Evolutionary conservation across 1,140 invertebrate species (phyloP).

Genomic region (Drosophila nasuta): DNA sequence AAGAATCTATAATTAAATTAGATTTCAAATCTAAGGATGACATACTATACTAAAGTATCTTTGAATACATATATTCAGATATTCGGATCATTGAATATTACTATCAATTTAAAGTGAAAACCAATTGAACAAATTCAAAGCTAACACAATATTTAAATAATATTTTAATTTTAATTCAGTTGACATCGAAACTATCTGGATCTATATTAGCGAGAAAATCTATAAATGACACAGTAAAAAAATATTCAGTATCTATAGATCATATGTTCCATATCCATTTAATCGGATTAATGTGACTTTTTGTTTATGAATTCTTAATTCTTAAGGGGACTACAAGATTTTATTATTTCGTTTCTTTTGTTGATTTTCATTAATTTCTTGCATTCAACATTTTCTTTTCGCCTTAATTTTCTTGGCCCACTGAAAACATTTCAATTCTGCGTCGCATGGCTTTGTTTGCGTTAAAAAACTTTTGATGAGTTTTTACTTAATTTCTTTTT

Average conservation of each 20-base stretch:
- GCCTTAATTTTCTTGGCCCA: slow-evolving; percentile 33
- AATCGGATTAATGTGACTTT: slow-evolving; percentile 7
- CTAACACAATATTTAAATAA: too few species aligned
- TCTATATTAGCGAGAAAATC: neutral
- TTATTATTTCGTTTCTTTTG: slow-evolving; percentile 21
- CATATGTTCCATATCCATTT: neutral
- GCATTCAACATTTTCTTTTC: slow-evolving; percentile 1
- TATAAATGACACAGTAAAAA: neutral
- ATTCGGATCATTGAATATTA: too few species aligned
- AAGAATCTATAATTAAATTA: neutral
- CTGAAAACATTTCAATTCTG: slow-evolving; percentile 69
- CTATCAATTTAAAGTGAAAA: too few species aligned
- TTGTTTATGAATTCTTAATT: slow-evolving; percentile 36
- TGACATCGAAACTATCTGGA: neutral
- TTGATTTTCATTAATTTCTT: slow-evolving; percentile 36
- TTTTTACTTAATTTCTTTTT: slow-evolving; percentile 8
- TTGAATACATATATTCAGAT: too few species aligned
- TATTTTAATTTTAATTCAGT: neutral
- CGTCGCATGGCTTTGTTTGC: slow-evolving; percentile 51
- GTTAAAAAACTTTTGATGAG: slow-evolving; percentile 27
- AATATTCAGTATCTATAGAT: slow-evolving; percentile 3
- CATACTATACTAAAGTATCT: neutral
- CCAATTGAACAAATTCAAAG: too few species aligned
- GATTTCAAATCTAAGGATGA: neutral
- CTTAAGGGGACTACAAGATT: slow-evolving; percentile 12